Percentiles rank a stretch among this genome's conserved stretches.
Conservation (phyloP, 2,113 vertebrate species). For the Xenopus borealis region DNA sequence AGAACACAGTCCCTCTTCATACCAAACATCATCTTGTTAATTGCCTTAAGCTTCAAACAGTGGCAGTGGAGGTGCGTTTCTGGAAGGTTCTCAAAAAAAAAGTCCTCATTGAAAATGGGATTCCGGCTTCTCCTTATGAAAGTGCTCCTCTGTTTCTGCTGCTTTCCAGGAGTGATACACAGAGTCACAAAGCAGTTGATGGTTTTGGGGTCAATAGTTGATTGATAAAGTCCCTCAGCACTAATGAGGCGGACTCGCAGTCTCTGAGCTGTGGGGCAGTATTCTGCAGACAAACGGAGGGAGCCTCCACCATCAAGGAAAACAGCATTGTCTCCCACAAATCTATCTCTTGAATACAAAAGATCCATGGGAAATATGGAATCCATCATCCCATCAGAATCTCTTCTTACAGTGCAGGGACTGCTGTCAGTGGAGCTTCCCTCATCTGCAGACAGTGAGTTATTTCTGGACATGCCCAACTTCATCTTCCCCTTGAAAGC, state of each 20-base stretch:
- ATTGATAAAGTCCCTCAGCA: constrained; percentile 70
- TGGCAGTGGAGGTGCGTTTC: constrained; percentile 67
- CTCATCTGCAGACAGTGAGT: constrained; percentile 74
- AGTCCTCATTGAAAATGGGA: constrained; percentile 87
- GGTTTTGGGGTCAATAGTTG: constrained; percentile 67
- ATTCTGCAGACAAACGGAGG: constrained; percentile 72
- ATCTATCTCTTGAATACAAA: constrained; percentile 64
- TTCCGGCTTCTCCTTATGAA: constrained; percentile 82
- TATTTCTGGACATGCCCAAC: constrained; percentile 63
- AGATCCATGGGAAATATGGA: constrained; percentile 68
- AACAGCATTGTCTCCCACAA: constrained; percentile 66
- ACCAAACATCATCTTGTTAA: constrained; percentile 69
- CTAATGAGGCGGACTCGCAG: constrained; percentile 81
- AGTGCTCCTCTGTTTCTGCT: constrained; percentile 79
- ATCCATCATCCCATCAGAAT: constrained; percentile 63
- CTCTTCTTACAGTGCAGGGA: constrained; percentile 66
- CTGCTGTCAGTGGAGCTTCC: constrained; percentile 76
- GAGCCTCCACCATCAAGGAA: constrained; percentile 67
- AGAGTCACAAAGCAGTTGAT: constrained; percentile 82
- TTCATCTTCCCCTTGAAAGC: constrained; percentile 44
- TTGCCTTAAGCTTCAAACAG: constrained; percentile 71
- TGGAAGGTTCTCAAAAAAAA: constrained; percentile 69
- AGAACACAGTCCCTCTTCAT: constrained; percentile 66
- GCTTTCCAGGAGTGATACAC: constrained; percentile 73
- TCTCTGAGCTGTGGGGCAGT: constrained; percentile 70